Percentiles rank a stretch among this genome's conserved stretches.
phyloP scores from a whole-genome alignment of 2,797 vertebrate species.

The Rhinophrynus dorsalis region DNA sequence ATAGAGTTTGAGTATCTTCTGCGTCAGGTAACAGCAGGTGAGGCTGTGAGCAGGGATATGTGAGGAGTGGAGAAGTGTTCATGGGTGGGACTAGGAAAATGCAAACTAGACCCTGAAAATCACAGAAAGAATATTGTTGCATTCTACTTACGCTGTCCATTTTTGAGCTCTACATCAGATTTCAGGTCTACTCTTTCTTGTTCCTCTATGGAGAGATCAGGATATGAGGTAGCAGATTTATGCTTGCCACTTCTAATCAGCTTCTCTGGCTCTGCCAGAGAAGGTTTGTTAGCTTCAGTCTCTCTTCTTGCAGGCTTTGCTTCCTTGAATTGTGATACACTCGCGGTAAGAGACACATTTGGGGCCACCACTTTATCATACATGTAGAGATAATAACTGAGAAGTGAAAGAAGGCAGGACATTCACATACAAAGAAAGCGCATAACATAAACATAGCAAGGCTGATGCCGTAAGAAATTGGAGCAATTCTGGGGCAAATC shows the following conservation, averaged over 20 bases:
- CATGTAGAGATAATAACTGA: slow-evolving; percentile 93
- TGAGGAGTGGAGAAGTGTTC: no score
- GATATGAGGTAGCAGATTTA: slow-evolving; percentile 66
- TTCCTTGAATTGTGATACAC: slow-evolving; percentile 71
- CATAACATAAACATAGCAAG: no score
- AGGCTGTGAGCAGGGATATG: no score
- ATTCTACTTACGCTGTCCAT: slow-evolving; percentile 62
- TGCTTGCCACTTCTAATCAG: slow-evolving; percentile 59
- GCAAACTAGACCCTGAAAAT: no score
- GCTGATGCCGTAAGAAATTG: no score
- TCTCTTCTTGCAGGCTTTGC: slow-evolving; percentile 60
- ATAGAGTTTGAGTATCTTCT: no score
- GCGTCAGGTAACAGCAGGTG: no score
- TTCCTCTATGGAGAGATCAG: slow-evolving; percentile 71
- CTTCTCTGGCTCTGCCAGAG: slow-evolving; percentile 61
- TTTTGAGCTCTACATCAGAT: slow-evolving; percentile 57
- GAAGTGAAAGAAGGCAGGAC: no score
- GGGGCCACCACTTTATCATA: slow-evolving; percentile 97
- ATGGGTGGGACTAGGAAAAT: no score
- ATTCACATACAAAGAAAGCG: no score
- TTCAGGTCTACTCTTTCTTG: slow-evolving; percentile 74
- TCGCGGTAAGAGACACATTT: slow-evolving; percentile 83
- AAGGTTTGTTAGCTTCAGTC: slow-evolving; percentile 59
- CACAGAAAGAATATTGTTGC: no score
- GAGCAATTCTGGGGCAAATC: no score